Evolutionary conservation across 1,140 invertebrate genomes (phyloP), one percentile per base, ranked within the genome.

Genomic region (Artemia franciscana): DNA sequence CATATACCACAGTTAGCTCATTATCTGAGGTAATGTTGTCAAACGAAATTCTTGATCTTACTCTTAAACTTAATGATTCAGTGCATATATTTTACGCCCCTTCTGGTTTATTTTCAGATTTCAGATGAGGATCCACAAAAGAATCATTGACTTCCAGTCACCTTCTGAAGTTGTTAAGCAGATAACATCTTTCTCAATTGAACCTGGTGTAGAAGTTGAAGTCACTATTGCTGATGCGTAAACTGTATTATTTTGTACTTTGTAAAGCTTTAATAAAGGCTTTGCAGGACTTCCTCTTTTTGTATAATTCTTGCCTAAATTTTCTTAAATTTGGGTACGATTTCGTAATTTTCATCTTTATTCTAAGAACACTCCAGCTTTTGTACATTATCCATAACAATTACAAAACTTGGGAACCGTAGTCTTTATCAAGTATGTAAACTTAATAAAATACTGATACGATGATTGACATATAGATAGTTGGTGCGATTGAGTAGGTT

Each of bases 161-260:
- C 88, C 92, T 18, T 93, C 91, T 51, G 95, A 99, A 77, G 94
- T 96, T 71, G 93, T 99, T 3, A 98, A 97, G 75, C 91, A 98
- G 76, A 98, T 98, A 75, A 98, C 95, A 27, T 93, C 91, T 63
- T 97, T 99, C 75, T 93, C 88, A 70, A 95, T 99, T 70, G 94
- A 99, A 76, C 93, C 95, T 67, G 94, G 94, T 76, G 95, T 98
- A 72, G 93, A 98, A 75, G 93, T 98, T 68, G 94, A 98, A 76
- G 94, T 99, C 57, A 98, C 94, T 69, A 97, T 98, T 76, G 94
- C 93, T 69, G 90, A 94, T 74, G 82, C 82, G 67, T 87, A 72
- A 72, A 66, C 62, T 60, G 21, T 12, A 18, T 12, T 51, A 18
- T 51, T 51, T 51, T 51, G 39, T 51, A 2, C 12, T 18, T 12